Base-by-base conservation (phyloP, 2,113 vertebrate genomes). In the Brachirus orientalis region DNA sequence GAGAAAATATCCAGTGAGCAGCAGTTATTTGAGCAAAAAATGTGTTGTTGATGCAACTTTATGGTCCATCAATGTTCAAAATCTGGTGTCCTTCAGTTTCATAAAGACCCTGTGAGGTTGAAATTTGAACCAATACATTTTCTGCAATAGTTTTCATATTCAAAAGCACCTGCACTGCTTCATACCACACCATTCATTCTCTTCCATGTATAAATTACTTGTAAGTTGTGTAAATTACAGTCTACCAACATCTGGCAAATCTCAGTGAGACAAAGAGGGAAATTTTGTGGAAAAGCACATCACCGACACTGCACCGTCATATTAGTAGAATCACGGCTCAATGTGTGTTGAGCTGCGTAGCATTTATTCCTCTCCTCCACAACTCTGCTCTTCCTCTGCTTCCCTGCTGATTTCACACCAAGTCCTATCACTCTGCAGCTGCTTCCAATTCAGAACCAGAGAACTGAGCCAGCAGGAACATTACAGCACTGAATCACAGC, bases 361-460 rank as follows among this genome's bases (percentile, higher is more conserved):
- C 1, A 50, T 46, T 76, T 48, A 2, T 71, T 82, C 44, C 43
- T 85, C 72, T 77, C 70, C 82, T 62, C 68, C 65, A 18, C 77
- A 64, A 84, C 82, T 64, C 72, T 78, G 74, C 75, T 84, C 81
- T 71, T 77, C 73, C 38, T 81, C 57, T 64, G 60, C 59, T 56
- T 87, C 79, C 56, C 67, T 66, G 66, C 41, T 43, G 63, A 22
- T 75, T 84, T 77, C 68, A 77, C 83, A 88, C 83, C 72, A 61
- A 64, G 55, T 72, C 67, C 59, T 56, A 56, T 81, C 71, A 59
- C 67, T 40, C 72, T 85, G 72, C 88, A 91, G 85, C 90, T 91
- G 90, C 85, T 89, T 85, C 71, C 79, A 84, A 88, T 89, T 87
- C 72, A 78, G 60, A 83, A 71, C 67, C 57, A 41, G 51, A 75